Percentiles rank a stretch among this genome's conserved stretches.
phyloP scores from a whole-genome alignment of 2,113 vertebrate species.

The Scartelaos histophorus region DNA sequence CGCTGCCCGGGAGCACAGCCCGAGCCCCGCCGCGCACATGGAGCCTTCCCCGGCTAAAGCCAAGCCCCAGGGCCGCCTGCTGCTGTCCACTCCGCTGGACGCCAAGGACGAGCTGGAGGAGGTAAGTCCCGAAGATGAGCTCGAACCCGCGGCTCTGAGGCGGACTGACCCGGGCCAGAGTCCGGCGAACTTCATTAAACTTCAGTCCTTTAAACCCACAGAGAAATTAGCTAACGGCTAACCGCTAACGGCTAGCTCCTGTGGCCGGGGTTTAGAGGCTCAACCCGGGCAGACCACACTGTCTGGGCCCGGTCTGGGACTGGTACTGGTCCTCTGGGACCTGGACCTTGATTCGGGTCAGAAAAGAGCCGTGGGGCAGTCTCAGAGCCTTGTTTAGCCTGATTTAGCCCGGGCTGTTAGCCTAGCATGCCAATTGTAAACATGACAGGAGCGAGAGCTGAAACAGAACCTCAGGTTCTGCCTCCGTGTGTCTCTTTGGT shows the following conservation, averaged over 20 bases:
- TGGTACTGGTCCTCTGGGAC: not conserved
- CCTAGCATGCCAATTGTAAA: conserved; percentile 67
- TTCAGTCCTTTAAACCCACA: not conserved
- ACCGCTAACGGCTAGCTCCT: conserved; percentile 29
- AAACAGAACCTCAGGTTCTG: no score
- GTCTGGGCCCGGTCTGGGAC: not conserved
- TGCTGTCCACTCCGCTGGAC: conserved; percentile 89
- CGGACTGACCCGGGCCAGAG: conserved; percentile 18
- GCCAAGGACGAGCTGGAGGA: conserved; percentile 96
- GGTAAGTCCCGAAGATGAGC: conserved; percentile 58
- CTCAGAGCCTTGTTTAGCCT: not conserved
- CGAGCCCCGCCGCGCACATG: conserved; percentile 57
- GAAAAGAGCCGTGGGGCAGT: not conserved
- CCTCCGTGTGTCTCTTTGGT: no score
- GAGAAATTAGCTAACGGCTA: conserved; percentile 7
- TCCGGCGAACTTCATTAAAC: not conserved
- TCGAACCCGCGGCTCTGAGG: not conserved
- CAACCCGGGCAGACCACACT: not conserved
- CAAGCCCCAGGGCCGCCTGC: conserved; percentile 85
- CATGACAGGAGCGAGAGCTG: conserved; percentile 4
- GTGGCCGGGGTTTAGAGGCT: conserved; percentile 9
- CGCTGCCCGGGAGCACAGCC: conserved; percentile 72
- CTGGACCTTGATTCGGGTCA: no score
- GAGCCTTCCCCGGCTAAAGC: conserved; percentile 82
- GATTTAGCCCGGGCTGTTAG: conserved; percentile 22